Base-by-base conservation (phyloP, 2,113 vertebrate species). In the Microcebus lehilahytsara region DNA sequence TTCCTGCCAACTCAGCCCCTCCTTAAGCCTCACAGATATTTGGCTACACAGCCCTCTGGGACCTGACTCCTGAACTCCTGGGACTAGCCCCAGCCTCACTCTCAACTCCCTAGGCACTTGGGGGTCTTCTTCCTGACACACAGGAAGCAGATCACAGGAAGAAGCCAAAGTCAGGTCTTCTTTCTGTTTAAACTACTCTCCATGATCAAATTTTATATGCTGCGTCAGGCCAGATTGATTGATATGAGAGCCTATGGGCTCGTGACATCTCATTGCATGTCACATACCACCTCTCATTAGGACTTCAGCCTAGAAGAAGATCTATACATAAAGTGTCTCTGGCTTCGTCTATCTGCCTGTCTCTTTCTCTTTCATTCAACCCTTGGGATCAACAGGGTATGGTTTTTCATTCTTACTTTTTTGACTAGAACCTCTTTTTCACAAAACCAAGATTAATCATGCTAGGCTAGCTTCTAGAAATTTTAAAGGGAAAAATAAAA, bases 351-450 rank as follows among this genome's bases (percentile, higher is more conserved):
- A 67, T 51, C n/a, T 89, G 30, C 6, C 58, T 46, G 27, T 85
- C 49, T 25, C 17, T 30, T 85, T 92, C 84, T 67, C 23, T 95
- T 83, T 58, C 51, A 58, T 71, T 53, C 30, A 92, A 56, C 19
- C 6, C 30, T 87, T 81, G 27, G 11, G 6, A 84, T 51, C 14
- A n/a, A 77, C 84, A 46, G 5, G 30, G 27, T 42, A 93, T 49
- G 40, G 74, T 62, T 92, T 92, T 92, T 23, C 32, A 75, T 86
- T 93, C 85, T 79, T 86, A 81, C 66, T 75, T 86, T 97, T 97
- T 71, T 93, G 74, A 89, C 71, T 86, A 85, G 27, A 92, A 27
- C 0, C 7, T 78, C 32, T 86, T 90, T 94, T 49, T 34, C 27
- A 49, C 12, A 93, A 85, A 94, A 90, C 51, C 75, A 1, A 74